A percentile compares a stretch with the other conserved stretches of the same genome.
These are phyloP conservation scores for Sylvicapra grimmia DNA, from an alignment of 2,113 vertebrate species.

Conservation along the genomic window DNA sequence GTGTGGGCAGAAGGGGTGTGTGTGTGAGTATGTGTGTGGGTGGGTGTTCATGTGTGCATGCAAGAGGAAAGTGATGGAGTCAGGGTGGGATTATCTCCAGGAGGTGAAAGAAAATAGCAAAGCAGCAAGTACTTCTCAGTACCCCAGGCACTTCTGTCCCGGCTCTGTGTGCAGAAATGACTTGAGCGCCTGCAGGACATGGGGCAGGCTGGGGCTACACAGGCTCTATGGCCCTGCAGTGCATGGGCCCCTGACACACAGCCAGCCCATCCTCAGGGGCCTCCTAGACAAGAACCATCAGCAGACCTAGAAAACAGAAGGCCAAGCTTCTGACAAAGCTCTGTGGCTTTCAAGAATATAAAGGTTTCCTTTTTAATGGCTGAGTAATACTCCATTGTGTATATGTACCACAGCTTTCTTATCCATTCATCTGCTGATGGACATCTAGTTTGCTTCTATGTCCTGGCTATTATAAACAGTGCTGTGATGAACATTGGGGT, in stretches of 20 bases:
- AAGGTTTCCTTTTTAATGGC: not conserved
- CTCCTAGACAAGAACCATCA: not conserved
- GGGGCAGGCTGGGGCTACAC: rapidly evolving
- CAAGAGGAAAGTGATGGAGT: not conserved
- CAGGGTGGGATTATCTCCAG: not conserved
- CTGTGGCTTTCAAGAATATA: not conserved
- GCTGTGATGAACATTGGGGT: no score
- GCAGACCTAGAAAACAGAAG: not conserved
- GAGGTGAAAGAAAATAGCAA: not conserved
- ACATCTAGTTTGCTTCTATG: no score
- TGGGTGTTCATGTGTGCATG: not conserved
- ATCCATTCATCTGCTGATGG: no score
- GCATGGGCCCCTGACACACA: not conserved
- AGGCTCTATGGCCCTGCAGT: not conserved
- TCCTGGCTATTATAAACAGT: no score
- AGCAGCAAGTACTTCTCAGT: not conserved
- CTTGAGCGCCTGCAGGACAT: rapidly evolving
- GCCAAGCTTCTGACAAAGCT: not conserved
- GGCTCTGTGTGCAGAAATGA: not conserved
- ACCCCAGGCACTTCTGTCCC: rapidly evolving
- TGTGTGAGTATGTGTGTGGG: not conserved
- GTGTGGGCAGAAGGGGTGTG: not conserved
- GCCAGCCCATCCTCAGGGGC: rapidly evolving
- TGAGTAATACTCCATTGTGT: no score
- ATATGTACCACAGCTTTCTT: no score